Percentiles rank a stretch among this genome's conserved stretches.
Conservation (phyloP, 1,140 invertebrate species). For the Calycopis cecrops region DNA sequence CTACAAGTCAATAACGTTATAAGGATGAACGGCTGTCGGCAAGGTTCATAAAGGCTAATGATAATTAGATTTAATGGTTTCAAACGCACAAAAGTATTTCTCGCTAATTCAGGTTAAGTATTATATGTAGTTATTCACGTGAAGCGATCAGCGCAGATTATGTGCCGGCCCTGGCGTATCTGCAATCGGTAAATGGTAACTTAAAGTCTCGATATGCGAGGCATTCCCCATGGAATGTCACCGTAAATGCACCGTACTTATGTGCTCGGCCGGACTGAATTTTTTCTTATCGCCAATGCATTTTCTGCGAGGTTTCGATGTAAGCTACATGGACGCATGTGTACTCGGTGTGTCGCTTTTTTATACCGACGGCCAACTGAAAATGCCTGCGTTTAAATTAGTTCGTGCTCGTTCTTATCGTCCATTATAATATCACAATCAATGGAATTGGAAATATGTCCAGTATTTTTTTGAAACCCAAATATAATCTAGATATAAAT, state of each 20-base stretch:
- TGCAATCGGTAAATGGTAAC: slow-evolving; percentile 72
- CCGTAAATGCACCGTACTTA: slow-evolving; percentile 63
- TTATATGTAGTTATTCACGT: slow-evolving; percentile 62
- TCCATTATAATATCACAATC: no score
- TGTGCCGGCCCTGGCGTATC: slow-evolving; percentile 68
- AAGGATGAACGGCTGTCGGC: background rate
- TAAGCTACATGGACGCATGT: slow-evolving; percentile 30
- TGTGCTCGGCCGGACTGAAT: slow-evolving; percentile 62
- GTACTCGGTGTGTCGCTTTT: background rate
- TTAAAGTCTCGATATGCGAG: slow-evolving; percentile 68
- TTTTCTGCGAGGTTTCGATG: slow-evolving; percentile 72
- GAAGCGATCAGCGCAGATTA: slow-evolving; percentile 67
- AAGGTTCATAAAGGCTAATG: slow-evolving; percentile 15
- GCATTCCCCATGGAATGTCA: slow-evolving; percentile 65
- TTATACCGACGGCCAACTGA: no score
- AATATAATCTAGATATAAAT: no score
- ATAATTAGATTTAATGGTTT: slow-evolving; percentile 21
- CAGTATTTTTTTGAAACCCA: no score
- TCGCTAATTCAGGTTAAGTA: slow-evolving; percentile 69
- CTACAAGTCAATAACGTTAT: no score
- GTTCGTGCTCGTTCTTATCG: no score
- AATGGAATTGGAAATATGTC: no score
- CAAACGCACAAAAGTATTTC: slow-evolving; percentile 41
- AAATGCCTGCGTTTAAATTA: no score
- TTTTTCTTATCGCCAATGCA: slow-evolving; percentile 72